A percentile compares a stretch with the other conserved stretches of the same genome.
These are phyloP conservation scores for Sylvia borin DNA, from an alignment of 2,797 vertebrate genomes.

Conservation along the genomic window DNA sequence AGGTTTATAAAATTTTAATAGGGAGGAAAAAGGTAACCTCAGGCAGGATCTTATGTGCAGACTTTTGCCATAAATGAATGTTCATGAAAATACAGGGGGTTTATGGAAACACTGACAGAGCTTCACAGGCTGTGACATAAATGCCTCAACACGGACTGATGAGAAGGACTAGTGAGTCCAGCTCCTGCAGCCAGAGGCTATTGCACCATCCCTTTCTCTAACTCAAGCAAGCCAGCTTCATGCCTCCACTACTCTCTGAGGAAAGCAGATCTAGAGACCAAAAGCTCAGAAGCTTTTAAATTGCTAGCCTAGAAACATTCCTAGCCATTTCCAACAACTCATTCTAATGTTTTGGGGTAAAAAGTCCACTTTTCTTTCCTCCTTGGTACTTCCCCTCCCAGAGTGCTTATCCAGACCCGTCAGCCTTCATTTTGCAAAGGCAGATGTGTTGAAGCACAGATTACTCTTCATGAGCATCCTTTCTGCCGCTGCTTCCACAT, in stretches of 20 bases:
- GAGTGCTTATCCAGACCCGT: neutral
- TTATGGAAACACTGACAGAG: constrained; percentile 48
- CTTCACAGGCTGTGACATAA: constrained; percentile 13
- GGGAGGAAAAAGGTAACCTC: constrained; percentile 63
- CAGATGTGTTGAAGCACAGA: neutral
- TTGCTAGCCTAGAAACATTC: neutral
- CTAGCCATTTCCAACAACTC: neutral
- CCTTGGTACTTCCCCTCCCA: neutral
- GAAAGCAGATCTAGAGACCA: neutral
- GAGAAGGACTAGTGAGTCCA: neutral
- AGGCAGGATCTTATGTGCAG: constrained; percentile 39
- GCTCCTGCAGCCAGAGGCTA: neutral
- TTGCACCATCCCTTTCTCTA: neutral
- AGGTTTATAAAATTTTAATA: constrained; percentile 65
- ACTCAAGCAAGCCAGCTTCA: neutral
- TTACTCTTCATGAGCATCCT: neutral
- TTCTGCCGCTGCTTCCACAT: neutral
- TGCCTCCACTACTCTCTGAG: neutral
- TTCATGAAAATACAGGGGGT: constrained; percentile 36
- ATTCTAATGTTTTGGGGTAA: neutral
- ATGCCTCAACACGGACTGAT: neutral
- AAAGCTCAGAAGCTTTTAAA: neutral
- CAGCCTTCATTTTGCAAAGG: neutral
- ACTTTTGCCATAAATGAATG: constrained; percentile 46
- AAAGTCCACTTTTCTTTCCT: neutral